phyloP scores from a whole-genome alignment of 2,888 invertebrate species.

The Arrhopalites spinosus region DNA sequence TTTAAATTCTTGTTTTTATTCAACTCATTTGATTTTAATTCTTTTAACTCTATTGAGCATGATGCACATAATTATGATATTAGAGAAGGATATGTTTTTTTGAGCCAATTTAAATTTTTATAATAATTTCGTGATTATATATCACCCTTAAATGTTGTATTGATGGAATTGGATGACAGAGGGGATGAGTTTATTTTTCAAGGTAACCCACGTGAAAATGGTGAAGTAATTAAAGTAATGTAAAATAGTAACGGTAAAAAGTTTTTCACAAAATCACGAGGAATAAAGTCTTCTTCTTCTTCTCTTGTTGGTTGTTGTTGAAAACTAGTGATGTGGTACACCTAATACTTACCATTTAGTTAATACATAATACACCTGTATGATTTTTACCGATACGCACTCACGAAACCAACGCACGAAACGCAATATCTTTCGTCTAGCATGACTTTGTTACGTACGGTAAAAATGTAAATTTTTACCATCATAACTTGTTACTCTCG shows the following conservation, averaged over 20 bases:
- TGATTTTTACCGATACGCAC: constrained; percentile 22
- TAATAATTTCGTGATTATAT: too few species aligned
- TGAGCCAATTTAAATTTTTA: too few species aligned
- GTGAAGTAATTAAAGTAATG: neutral
- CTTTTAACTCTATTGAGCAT: too few species aligned
- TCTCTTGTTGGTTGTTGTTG: neutral
- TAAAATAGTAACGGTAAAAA: constrained; percentile 15
- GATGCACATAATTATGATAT: too few species aligned
- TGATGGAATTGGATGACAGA: neutral
- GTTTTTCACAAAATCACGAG: constrained; percentile 25
- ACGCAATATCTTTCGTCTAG: neutral
- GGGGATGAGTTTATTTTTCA: neutral
- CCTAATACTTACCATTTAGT: too few species aligned
- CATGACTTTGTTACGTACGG: neutral
- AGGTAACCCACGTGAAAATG: neutral
- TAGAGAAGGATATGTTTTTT: too few species aligned
- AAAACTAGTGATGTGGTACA: neutral
- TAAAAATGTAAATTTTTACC: neutral
- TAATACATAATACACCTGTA: neutral
- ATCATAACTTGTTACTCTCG: neutral
- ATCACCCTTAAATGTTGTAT: neutral
- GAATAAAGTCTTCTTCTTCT: neutral
- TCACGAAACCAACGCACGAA: constrained; percentile 25
- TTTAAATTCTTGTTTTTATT: too few species aligned
- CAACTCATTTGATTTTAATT: too few species aligned